Conservation (phyloP, 2,113 vertebrate genomes). For the Lathamus discolor region DNA sequence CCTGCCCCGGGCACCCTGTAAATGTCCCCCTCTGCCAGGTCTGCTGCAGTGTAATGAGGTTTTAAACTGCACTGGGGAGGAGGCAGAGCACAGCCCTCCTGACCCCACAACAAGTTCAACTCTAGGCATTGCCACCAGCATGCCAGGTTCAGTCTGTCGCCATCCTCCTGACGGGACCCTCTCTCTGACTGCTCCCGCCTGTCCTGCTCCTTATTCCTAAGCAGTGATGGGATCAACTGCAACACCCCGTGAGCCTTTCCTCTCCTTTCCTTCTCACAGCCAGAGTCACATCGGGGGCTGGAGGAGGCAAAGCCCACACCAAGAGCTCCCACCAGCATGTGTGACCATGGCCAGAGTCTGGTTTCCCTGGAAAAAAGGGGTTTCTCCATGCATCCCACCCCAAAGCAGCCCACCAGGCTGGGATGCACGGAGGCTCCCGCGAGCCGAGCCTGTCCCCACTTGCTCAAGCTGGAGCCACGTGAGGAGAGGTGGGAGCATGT, state of each 20-base stretch:
- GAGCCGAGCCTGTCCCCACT: not conserved
- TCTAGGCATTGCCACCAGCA: not conserved
- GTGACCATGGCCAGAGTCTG: rapidly evolving
- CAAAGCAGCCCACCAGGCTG: rapidly evolving
- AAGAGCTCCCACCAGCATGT: not conserved
- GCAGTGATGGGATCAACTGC: rapidly evolving
- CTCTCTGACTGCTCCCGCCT: rapidly evolving
- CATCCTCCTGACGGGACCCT: rapidly evolving
- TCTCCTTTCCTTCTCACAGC: not conserved
- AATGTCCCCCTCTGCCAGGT: not conserved
- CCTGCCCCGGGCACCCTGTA: not conserved
- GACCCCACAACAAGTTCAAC: rapidly evolving
- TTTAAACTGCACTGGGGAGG: not conserved
- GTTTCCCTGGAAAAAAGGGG: not conserved
- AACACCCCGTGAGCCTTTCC: rapidly evolving
- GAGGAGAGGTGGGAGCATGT: constrained; percentile 12
- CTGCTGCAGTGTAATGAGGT: not conserved
- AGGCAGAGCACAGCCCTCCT: too few species aligned
- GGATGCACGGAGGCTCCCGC: not conserved
- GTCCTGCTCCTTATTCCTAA: not conserved
- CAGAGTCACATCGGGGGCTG: rapidly evolving
- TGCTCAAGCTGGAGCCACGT: not conserved
- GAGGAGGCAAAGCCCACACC: not conserved
- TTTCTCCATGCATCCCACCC: not conserved
- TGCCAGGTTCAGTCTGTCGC: too few species aligned